These are phyloP conservation scores for Dendrocopos noguchii DNA, from an alignment of 2,113 vertebrate species.

Conservation along the genomic window DNA sequence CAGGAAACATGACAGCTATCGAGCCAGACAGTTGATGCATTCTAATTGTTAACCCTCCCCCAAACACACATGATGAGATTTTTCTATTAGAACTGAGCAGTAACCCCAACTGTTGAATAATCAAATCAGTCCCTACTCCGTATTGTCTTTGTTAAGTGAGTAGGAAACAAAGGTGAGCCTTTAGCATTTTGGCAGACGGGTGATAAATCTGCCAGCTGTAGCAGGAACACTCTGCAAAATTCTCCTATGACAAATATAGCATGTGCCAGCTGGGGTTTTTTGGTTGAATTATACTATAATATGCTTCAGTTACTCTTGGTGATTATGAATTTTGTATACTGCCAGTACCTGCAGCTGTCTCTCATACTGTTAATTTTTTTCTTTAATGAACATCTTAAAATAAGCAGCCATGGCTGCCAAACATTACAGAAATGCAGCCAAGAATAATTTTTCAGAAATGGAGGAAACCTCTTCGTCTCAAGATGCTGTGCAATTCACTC, in stretches of 20 bases:
- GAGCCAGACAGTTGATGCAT: neutral
- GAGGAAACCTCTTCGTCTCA: constrained; percentile 29
- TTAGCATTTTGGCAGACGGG: constrained; percentile 44
- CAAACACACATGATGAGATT: neutral
- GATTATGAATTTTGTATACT: constrained; percentile 79
- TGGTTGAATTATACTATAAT: constrained; percentile 73
- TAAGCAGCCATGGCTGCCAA: constrained; percentile 70
- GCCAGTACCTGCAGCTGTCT: constrained; percentile 82
- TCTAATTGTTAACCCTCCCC: neutral
- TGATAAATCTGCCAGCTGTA: constrained; percentile 72
- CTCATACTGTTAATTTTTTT: constrained; percentile 71
- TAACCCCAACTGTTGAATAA: constrained; percentile 19
- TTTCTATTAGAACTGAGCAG: neutral
- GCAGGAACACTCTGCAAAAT: constrained; percentile 54
- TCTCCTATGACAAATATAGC: constrained; percentile 72
- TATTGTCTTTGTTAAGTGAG: constrained; percentile 32
- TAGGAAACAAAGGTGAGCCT: constrained; percentile 69
- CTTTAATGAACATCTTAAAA: constrained; percentile 69
- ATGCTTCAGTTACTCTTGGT: constrained; percentile 80
- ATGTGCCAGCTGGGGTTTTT: constrained; percentile 76
- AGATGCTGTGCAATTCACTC: constrained; percentile 21
- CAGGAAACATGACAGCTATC: neutral
- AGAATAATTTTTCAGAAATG: constrained; percentile 59
- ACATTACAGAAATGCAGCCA: constrained; percentile 67
- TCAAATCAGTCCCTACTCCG: neutral